phyloP scores from a whole-genome alignment of 2,797 vertebrate species.

The Margarornis squamiger region DNA sequence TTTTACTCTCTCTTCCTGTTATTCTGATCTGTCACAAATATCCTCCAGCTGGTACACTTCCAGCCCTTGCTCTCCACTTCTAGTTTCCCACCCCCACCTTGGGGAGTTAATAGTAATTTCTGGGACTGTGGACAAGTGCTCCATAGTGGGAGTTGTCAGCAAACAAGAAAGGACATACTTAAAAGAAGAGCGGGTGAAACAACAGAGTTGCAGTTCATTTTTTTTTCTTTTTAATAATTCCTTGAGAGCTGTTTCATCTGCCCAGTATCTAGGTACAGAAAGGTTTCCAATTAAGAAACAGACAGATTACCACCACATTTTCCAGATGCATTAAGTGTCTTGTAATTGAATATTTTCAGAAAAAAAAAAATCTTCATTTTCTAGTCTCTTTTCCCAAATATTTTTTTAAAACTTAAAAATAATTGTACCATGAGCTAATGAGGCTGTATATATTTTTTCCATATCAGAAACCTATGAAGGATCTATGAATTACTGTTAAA shows the following conservation, averaged over 20 bases:
- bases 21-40: slow-evolving; percentile 29
- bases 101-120: slow-evolving; percentile 70
- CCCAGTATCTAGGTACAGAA: not conserved
- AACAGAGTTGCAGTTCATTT: not conserved
- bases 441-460: not conserved
- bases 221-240: not conserved
- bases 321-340: not conserved
- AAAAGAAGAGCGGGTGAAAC: slow-evolving; percentile 64
- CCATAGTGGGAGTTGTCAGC: slow-evolving; percentile 56
- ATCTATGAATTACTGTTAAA: not conserved
- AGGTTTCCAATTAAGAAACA: not conserved
- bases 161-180: slow-evolving; percentile 71
- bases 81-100: slow-evolving; percentile 49
- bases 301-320: not conserved
- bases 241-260: not conserved
- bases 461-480: not conserved
- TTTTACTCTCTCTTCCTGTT: not conserved
- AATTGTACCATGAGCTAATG: not conserved
- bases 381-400: not conserved
- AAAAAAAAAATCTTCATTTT: not conserved
- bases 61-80: slow-evolving; percentile 31
- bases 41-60: slow-evolving; percentile 51
- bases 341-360: not conserved
- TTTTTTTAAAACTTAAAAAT: not conserved
- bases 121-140: slow-evolving; percentile 69